Conservation (phyloP, 1,140 invertebrate genomes). For the Bactericera cockerelli region DNA sequence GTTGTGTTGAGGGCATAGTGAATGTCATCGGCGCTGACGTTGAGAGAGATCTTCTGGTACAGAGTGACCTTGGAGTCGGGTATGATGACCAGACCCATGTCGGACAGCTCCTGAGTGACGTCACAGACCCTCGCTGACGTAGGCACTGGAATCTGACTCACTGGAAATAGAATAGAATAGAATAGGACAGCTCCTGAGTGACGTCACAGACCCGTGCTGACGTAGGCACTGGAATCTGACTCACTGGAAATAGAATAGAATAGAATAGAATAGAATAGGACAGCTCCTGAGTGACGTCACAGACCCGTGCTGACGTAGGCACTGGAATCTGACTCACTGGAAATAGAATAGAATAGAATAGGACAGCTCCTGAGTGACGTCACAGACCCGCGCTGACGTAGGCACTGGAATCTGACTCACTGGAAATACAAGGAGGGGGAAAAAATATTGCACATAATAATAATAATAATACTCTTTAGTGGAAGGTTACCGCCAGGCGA, state of each 20-base stretch:
- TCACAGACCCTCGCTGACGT: constrained; percentile 14
- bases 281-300: constrained; percentile 26
- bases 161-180: neutral
- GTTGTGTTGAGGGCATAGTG: constrained; percentile 49
- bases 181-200: constrained; percentile 30
- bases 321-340: neutral
- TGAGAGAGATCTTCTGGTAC: constrained; percentile 60
- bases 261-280: too few species aligned
- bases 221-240: constrained; percentile 1
- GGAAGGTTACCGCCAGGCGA: too few species aligned
- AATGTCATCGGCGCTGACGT: constrained; percentile 74
- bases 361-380: constrained; percentile 29
- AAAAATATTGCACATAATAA: too few species aligned
- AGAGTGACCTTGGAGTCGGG: constrained; percentile 45
- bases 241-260: constrained; percentile 4
- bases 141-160: constrained; percentile 1
- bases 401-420: neutral
- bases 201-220: constrained; percentile 14
- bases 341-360: too few species aligned
- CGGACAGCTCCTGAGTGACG: constrained; percentile 31
- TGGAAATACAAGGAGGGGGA: neutral
- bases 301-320: constrained; percentile 10
- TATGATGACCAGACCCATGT: constrained; percentile 44
- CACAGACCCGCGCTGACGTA: constrained; percentile 12
- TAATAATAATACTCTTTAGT: too few species aligned